Conservation (phyloP, 2,888 invertebrate genomes). For the Cylindroiulus punctatus region DNA sequence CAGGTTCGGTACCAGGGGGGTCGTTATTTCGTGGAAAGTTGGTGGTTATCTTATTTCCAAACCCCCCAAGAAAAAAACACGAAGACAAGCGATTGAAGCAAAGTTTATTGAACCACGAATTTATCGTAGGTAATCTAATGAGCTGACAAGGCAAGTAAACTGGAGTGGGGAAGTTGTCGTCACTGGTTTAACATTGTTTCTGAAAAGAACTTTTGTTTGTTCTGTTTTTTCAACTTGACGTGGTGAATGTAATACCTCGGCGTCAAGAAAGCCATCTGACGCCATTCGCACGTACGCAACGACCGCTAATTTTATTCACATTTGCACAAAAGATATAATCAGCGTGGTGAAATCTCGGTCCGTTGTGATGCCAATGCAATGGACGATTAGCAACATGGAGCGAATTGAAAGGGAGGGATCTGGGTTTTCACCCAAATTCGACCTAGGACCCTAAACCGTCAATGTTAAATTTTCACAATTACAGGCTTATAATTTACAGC, state of each 20-base stretch:
- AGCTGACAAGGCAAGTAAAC: constrained; percentile 50
- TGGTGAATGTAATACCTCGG: constrained; percentile 45
- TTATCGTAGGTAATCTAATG: constrained; percentile 48
- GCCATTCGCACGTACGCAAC: neutral
- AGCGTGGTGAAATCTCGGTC: neutral
- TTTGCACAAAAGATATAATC: neutral
- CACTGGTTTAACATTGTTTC: constrained; percentile 48
- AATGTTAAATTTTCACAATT: too few species aligned
- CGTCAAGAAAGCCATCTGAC: constrained; percentile 21
- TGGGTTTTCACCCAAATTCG: neutral
- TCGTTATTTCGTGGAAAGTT: neutral
- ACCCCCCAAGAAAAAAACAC: neutral
- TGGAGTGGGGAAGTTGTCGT: constrained; percentile 43
- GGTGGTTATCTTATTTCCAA: neutral
- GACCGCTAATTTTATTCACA: neutral
- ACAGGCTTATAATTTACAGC: too few species aligned
- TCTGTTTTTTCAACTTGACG: neutral
- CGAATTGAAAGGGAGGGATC: neutral
- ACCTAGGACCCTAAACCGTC: too few species aligned
- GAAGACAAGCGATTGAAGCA: neutral
- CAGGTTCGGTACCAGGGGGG: constrained; percentile 5
- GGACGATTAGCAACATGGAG: neutral
- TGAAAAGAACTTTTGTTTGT: neutral
- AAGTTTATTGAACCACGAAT: constrained; percentile 48
- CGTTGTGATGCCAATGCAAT: neutral